A percentile compares a stretch with the other conserved stretches of the same genome.
Evolutionary conservation across 2,113 vertebrate species (phyloP).

Genomic region (Leptodactylus fuscus): DNA sequence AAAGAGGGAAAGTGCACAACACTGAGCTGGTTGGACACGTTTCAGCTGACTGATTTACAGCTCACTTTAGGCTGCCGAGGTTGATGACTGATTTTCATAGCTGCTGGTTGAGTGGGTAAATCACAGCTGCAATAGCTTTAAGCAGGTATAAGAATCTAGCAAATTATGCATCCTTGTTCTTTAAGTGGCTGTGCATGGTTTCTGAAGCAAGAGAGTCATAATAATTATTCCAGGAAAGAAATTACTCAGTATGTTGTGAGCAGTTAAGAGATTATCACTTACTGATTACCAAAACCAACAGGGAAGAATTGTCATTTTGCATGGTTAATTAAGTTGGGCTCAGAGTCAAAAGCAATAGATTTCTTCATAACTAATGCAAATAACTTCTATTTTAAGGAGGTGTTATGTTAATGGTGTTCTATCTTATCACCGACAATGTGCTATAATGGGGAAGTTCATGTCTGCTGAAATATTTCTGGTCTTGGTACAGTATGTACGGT

Average conservation of each 20-base stretch:
- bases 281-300: constrained; percentile 59
- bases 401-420: background rate
- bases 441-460: background rate
- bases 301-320: constrained; percentile 57
- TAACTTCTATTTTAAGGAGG: constrained; percentile 15
- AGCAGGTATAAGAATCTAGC: constrained; percentile 55
- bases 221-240: constrained; percentile 56
- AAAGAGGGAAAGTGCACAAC: constrained; percentile 26
- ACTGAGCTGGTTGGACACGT: constrained; percentile 46
- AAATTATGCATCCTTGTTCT: constrained; percentile 59
- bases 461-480: background rate
- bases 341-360: constrained; percentile 48
- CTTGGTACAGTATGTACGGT: background rate
- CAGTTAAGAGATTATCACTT: constrained; percentile 60
- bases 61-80: constrained; percentile 45
- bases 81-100: constrained; percentile 58
- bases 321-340: constrained; percentile 55
- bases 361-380: constrained; percentile 50
- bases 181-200: constrained; percentile 53
- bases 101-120: constrained; percentile 57
- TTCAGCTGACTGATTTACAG: constrained; percentile 57
- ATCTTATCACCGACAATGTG: background rate
- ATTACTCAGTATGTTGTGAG: constrained; percentile 59
- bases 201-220: constrained; percentile 55
- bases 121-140: constrained; percentile 57